Conservation (phyloP, 2,797 vertebrate genomes). For the Masticophis lateralis region DNA sequence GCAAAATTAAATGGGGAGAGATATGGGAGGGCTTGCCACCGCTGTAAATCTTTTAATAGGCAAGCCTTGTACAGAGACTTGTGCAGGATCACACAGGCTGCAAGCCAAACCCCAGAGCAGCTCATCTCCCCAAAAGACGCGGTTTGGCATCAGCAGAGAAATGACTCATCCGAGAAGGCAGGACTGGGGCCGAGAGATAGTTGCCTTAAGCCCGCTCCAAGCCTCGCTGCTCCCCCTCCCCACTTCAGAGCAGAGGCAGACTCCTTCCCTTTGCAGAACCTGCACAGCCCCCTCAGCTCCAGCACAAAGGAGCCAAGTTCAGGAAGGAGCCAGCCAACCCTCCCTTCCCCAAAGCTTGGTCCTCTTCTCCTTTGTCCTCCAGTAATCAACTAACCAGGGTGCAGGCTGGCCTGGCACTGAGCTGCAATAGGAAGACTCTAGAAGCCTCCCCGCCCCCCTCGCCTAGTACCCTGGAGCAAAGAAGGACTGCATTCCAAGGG, state of each 20-base stretch:
- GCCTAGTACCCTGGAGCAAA: neutral
- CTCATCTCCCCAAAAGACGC: neutral
- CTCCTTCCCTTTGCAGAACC: neutral
- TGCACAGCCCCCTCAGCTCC: neutral
- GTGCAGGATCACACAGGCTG: neutral
- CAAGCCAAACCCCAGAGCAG: no score
- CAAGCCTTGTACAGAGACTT: neutral
- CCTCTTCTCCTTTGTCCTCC: neutral
- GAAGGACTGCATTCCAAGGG: neutral
- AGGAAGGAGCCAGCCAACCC: neutral
- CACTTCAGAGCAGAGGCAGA: neutral
- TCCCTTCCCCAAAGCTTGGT: neutral
- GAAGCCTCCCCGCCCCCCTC: neutral
- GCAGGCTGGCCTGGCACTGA: neutral
- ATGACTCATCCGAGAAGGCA: neutral
- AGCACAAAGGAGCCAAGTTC: neutral
- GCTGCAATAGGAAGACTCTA: neutral
- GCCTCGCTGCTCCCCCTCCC: neutral
- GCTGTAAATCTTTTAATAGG: neutral
- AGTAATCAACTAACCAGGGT: neutral
- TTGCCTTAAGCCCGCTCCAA: neutral
- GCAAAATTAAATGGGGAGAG: conserved; percentile 2
- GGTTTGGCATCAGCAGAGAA: neutral
- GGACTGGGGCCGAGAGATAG: neutral
- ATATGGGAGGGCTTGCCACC: conserved; percentile 43